Conservation (phyloP, 2,797 vertebrate species). For the Cottoperca gobio region DNA sequence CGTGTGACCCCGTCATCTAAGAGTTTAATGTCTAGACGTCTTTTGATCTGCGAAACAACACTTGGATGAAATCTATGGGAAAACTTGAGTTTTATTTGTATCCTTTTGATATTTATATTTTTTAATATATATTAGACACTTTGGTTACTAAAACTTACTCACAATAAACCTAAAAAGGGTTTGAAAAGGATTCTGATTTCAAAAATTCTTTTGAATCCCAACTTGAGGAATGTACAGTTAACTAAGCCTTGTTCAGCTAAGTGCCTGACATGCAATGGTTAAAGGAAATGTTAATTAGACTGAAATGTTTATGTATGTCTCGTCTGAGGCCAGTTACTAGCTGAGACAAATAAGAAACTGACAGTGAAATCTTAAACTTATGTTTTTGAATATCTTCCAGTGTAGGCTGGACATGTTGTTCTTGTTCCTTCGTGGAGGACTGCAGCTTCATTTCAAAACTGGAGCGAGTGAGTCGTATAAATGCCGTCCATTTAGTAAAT, state of each 20-base stretch:
- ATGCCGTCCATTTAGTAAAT: too few relatives aligned
- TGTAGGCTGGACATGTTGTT: background rate
- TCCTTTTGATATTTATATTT: background rate
- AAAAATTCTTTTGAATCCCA: background rate
- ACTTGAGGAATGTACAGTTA: background rate
- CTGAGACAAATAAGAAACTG: background rate
- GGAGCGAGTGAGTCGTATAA: background rate
- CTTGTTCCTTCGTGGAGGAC: background rate
- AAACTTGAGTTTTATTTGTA: background rate
- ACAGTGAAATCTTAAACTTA: background rate
- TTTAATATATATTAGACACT: background rate
- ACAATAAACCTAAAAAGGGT: background rate
- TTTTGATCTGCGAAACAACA: constrained; percentile 1
- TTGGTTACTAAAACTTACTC: background rate
- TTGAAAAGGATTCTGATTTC: background rate
- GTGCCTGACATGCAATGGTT: background rate
- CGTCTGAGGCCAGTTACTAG: background rate
- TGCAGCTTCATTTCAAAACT: constrained; percentile 40
- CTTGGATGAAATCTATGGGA: background rate
- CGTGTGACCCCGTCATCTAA: background rate
- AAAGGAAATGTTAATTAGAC: background rate
- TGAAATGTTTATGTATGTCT: background rate
- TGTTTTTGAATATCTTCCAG: background rate
- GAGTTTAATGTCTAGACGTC: background rate
- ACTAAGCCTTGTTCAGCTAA: background rate